Percentiles rank a stretch among this genome's conserved stretches.
These are phyloP conservation scores for Esox lucius DNA, from an alignment of 2,797 vertebrate genomes.

Conservation along the genomic window DNA sequence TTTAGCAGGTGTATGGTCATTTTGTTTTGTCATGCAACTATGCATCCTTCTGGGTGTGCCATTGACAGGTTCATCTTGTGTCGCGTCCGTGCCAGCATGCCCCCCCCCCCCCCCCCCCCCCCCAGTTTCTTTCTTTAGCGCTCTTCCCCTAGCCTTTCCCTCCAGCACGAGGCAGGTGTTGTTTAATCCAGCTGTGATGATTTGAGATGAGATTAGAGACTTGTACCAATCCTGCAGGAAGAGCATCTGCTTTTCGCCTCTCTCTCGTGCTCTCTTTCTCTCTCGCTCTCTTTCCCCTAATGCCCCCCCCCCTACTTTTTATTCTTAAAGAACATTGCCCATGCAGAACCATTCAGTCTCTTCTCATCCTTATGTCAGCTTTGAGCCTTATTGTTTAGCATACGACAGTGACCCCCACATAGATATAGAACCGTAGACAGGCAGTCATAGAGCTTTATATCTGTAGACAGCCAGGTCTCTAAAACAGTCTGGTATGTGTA, in stretches of 20 bases:
- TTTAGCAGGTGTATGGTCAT: slow-evolving; percentile 13
- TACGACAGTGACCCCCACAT: not conserved
- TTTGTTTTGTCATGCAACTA: slow-evolving; percentile 28
- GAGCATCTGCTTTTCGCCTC: slow-evolving; percentile 74
- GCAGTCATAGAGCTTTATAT: too few species aligned
- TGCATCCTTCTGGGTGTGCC: slow-evolving; percentile 16
- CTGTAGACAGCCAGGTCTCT: not conserved
- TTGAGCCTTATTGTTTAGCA: not conserved
- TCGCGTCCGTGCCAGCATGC: slow-evolving; percentile 44
- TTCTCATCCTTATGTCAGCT: not conserved
- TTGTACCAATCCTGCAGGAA: slow-evolving; percentile 68
- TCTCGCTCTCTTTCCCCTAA: slow-evolving; percentile 8
- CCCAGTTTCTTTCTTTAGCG: slow-evolving; percentile 34
- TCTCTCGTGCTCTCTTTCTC: slow-evolving; percentile 29
- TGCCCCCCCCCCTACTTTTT: slow-evolving; percentile 4
- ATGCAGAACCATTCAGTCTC: not conserved
- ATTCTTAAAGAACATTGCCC: not conserved
- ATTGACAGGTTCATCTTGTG: slow-evolving; percentile 45
- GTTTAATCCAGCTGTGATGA: slow-evolving; percentile 77
- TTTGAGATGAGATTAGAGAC: slow-evolving; percentile 76
- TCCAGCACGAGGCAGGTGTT: slow-evolving; percentile 70
- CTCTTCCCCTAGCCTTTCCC: slow-evolving; percentile 42
- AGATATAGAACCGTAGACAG: too few species aligned
- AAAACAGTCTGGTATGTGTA: not conserved
- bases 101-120: slow-evolving; percentile 27